These are phyloP conservation scores for Nycticryphes semicollaris DNA, from an alignment of 2,113 vertebrate genomes.

Conservation along the genomic window DNA sequence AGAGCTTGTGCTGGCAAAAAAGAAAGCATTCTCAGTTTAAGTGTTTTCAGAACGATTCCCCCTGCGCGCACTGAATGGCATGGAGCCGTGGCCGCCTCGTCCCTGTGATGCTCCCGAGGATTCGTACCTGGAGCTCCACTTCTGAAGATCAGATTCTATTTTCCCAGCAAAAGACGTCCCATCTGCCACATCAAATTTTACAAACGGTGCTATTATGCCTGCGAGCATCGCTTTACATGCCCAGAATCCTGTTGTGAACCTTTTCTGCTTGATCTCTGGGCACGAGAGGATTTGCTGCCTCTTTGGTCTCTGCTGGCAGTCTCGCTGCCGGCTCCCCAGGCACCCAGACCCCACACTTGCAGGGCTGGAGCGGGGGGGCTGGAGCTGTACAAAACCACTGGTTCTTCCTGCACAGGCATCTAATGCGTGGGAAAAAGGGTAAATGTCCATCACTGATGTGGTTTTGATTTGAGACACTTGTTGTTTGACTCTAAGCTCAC, in stretches of 20 bases:
- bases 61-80: rapidly evolving
- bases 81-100: background rate
- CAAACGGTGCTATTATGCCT: background rate
- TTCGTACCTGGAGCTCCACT: background rate
- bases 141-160: background rate
- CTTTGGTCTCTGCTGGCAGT: background rate
- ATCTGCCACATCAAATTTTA: background rate
- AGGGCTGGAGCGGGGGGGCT: background rate
- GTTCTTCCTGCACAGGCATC: background rate
- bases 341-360: rapidly evolving
- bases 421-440: background rate
- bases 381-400: rapidly evolving
- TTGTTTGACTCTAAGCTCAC: background rate
- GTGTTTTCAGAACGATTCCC: background rate
- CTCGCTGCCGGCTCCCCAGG: background rate
- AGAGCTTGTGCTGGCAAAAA: background rate
- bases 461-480: background rate
- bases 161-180: background rate
- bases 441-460: rapidly evolving
- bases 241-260: background rate
- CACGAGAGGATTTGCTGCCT: background rate
- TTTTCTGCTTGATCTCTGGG: background rate
- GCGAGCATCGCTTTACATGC: background rate
- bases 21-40: background rate
- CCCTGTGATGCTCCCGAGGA: background rate